phyloP scores from a whole-genome alignment of 2,888 invertebrate genomes.

The Pocota personata region DNA sequence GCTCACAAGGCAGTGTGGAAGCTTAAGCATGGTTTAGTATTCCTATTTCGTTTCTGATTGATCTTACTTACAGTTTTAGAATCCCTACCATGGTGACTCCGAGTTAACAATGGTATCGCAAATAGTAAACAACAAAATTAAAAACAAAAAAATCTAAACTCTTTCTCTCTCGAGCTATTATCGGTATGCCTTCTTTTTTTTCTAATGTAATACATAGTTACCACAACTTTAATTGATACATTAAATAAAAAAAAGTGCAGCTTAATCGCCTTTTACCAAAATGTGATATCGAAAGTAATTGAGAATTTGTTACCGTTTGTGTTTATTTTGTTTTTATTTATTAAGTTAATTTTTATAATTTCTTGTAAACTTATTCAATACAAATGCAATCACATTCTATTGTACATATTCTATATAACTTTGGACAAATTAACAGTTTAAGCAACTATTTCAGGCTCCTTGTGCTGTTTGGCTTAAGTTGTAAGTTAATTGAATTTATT shows the following conservation, averaged over 20 bases:
- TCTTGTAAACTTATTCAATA: background rate
- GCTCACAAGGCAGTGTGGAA: conserved; percentile 80
- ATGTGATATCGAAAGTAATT: conserved; percentile 65
- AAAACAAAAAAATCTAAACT: background rate
- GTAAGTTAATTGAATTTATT: conserved; percentile 18
- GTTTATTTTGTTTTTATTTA: background rate
- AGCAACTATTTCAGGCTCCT: background rate
- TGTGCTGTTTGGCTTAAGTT: conserved; percentile 27
- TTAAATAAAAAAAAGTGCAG: background rate
- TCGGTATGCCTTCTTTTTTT: background rate
- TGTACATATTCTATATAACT: conserved; percentile 36
- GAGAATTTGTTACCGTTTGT: conserved; percentile 33
- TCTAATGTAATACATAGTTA: background rate
- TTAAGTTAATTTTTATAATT: background rate
- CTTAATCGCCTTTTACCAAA: conserved; percentile 63
- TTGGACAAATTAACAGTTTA: background rate
- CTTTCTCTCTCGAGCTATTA: background rate
- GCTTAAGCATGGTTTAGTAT: conserved; percentile 42
- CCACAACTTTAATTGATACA: background rate
- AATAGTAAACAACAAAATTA: background rate
- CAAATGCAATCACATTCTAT: conserved; percentile 36
- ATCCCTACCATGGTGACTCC: background rate
- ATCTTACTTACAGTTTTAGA: background rate
- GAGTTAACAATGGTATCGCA: background rate
- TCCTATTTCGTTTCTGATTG: conserved; percentile 23